These are phyloP conservation scores for Hedya salicella DNA, from an alignment of 2,888 invertebrate genomes.

Conservation along the genomic window DNA sequence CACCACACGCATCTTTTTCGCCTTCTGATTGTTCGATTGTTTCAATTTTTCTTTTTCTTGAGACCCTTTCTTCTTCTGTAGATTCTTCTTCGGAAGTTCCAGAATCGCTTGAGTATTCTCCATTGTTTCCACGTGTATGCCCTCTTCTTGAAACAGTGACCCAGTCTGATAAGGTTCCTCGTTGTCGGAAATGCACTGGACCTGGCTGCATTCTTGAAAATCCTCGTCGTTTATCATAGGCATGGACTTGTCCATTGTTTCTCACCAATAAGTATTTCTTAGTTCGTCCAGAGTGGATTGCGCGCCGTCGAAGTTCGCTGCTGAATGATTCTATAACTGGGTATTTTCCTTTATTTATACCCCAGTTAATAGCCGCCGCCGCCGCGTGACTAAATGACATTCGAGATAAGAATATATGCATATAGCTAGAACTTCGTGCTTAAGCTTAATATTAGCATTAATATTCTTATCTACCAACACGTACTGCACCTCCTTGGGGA, in stretches of 20 bases:
- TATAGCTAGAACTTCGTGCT: no score
- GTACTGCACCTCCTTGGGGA: no score
- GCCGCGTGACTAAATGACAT: no score
- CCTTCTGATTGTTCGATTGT: neutral
- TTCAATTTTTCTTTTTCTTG: neutral
- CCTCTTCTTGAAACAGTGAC: neutral
- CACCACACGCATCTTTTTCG: neutral
- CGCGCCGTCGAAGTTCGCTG: no score
- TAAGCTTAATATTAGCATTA: no score
- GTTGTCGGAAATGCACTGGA: slow-evolving; percentile 5
- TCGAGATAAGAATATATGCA: no score
- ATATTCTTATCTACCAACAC: no score
- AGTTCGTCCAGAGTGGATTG: neutral
- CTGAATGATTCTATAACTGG: no score
- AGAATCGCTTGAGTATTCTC: slow-evolving; percentile 7
- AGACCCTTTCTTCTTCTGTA: neutral
- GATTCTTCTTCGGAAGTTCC: slow-evolving; percentile 1
- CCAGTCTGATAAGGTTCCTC: slow-evolving; percentile 1
- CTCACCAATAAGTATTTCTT: neutral
- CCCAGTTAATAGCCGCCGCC: no score
- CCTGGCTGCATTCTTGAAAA: neutral
- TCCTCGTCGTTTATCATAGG: slow-evolving; percentile 1
- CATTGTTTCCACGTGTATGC: neutral
- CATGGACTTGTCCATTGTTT: neutral
- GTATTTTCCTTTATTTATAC: no score